These are phyloP conservation scores for Orchestia grillus DNA, from an alignment of 1,140 invertebrate genomes.

Conservation along the genomic window DNA sequence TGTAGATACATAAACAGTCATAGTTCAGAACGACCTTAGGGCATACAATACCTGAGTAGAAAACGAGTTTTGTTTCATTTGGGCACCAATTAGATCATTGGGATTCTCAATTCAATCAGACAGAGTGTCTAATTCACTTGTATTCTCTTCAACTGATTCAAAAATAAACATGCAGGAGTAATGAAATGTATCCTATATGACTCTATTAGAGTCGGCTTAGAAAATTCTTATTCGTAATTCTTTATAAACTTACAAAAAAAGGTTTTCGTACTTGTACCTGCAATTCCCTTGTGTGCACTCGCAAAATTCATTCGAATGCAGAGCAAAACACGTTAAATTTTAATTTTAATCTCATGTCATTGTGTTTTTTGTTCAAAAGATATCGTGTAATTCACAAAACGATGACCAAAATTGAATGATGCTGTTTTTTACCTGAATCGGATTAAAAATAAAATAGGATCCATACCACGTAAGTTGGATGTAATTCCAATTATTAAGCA, in stretches of 20 bases:
- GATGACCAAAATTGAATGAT: background rate
- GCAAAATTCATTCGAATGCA: background rate
- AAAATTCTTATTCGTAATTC: background rate
- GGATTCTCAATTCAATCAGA: too few relatives aligned
- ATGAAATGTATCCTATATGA: background rate
- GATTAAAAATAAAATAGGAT: background rate
- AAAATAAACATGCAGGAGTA: too few relatives aligned
- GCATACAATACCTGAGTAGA: too few relatives aligned
- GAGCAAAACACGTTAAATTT: background rate
- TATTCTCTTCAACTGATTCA: too few relatives aligned
- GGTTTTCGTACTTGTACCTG: background rate
- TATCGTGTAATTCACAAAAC: background rate
- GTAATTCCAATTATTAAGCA: background rate
- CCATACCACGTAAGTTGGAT: background rate
- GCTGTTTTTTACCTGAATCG: background rate
- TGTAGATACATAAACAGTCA: too few relatives aligned
- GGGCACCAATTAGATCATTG: too few relatives aligned
- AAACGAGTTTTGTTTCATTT: too few relatives aligned
- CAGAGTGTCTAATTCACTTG: too few relatives aligned
- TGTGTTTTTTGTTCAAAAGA: background rate
- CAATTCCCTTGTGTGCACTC: background rate
- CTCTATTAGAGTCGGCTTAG: background rate
- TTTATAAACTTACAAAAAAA: background rate
- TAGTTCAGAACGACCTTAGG: too few relatives aligned
- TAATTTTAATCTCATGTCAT: background rate